Evolutionary conservation across 2,113 vertebrate species (phyloP), one percentile per base, ranked within the genome.

Genomic region (Oenanthe melanoleuca): DNA sequence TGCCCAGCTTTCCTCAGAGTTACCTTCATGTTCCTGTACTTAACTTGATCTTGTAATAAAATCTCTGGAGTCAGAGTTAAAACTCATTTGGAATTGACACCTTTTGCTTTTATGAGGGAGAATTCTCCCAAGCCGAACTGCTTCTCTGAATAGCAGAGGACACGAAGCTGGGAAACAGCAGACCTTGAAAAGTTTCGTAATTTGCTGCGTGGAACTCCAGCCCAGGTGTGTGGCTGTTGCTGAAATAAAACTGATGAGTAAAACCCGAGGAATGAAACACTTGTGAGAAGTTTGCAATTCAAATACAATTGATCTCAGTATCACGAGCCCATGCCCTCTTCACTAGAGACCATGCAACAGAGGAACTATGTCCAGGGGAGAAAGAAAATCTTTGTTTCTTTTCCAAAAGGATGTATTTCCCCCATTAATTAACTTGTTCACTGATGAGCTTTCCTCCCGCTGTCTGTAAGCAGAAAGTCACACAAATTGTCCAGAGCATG

Each of bases 281-380:
- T 93, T 49, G 47, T 82, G 73, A 77, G 63, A 87, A 92, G 71
- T 15, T 12, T 60, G 47, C 85, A 72, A 34, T 69, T 49, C 49
- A 89, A 92, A 90, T 69, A 94, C 77, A 94, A 63, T 9, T 17
- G 80, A 86, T 96, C 89, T 93, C 94, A 72, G 63, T 74, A 60
- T 81, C 69, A 79, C 79, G 93, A 91, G 22, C 63, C 80, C 97
- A 92, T 96, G 96, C 95, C 89, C 40, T 96, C 72, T 91, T 89
- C 82, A 92, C 71, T 24, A 77, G 88, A 97, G 78, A 95, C 91
- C 97, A 96, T 97, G 96, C 96, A 97, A 96, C 78, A 95, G 59
- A 95, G 69, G 92, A 97, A 96, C 28, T 37, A 13, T 45, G 90
- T 92, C 49, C 74, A 79, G 56, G 47, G 52, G 34, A 64, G 44